Base-by-base conservation (phyloP, 2,888 invertebrate species). In the Tupiocoris notatus region DNA sequence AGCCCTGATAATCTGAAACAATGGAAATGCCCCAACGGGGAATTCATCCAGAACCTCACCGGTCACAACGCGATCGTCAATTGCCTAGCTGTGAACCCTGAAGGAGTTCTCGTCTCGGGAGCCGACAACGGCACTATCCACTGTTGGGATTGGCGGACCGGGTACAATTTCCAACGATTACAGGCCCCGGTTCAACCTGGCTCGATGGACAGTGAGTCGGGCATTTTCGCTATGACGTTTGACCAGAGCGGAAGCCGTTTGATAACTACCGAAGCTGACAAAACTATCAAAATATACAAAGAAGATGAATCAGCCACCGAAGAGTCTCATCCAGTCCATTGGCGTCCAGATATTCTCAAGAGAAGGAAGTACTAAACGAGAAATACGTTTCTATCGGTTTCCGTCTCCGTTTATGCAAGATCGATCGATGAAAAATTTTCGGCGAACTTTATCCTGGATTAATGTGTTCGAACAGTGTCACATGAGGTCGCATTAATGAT, bases 1-100 rank as follows among this genome's bases (percentile, higher is more conserved):
- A 97, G 98, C 0, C 97, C 99, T 0, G 98, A 99, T 84, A 98
- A 99, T 83, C 95, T 99, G 79, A 99, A 99, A 83, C 97, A 98
- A 83, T 99, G 99, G 99, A 95, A 94, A 83, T 97, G 97, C 82
- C 98, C 98, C 0, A 96, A 98, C 81, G 96, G 98, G 1, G 94
- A 94, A 83, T 99, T 99, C 83, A 92, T 98, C 75, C 98, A 98
- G 83, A 98, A 98, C 84, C 86, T 99, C 75, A 92, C 95, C 0
- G 98, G 98, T 0, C 99, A 99, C 84, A 98, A 96, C 84, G 94
- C 98, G 0, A 98, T 99, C 80, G 91, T 99, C 24, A 99, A 99
- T 86, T 95, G 97, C 81, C 88, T 99, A 85, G 96, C 95, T 0
- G 92, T 95, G 3, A 99, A 98, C 86, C 88, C 92, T 0, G 98